Evolutionary conservation across 2,797 vertebrate genomes (phyloP).

Genomic region (Sciaenops ocellatus): DNA sequence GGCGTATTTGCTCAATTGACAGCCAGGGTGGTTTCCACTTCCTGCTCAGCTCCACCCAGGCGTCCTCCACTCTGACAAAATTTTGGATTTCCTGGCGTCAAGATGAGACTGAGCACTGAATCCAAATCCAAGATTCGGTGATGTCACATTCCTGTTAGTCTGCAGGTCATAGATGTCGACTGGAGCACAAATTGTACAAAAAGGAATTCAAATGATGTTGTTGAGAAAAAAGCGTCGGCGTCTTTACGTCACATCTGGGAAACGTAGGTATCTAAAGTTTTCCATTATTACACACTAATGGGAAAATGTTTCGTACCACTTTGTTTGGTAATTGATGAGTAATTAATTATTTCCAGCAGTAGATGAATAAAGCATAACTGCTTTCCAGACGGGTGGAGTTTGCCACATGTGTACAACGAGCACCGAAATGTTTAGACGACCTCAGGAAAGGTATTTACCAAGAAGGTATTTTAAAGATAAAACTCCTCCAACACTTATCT

Average conservation of each 20-base stretch:
- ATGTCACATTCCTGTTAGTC: neutral
- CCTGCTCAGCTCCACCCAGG: constrained; percentile 26
- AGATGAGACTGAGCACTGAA: neutral
- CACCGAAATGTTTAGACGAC: neutral
- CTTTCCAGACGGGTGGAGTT: constrained; percentile 54
- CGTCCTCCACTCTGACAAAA: constrained; percentile 3
- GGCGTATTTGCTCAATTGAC: constrained; percentile 12
- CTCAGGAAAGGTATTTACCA: constrained; percentile 36
- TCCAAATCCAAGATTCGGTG: neutral
- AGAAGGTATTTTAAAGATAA: constrained; percentile 37
- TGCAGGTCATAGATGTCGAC: neutral
- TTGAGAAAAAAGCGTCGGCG: neutral
- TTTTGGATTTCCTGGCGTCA: neutral
- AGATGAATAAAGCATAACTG: constrained; percentile 23
- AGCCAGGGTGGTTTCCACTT: constrained; percentile 13
- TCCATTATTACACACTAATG: constrained; percentile 23
- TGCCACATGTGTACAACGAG: constrained; percentile 19
- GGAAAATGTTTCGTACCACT: constrained; percentile 31
- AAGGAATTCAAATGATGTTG: too few species aligned
- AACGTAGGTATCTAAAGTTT: neutral
- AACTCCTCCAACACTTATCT: constrained; percentile 13
- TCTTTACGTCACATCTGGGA: constrained; percentile 18
- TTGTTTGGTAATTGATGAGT: constrained; percentile 54
- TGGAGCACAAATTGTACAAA: too few species aligned
- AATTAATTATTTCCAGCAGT: constrained; percentile 58